These are phyloP conservation scores for Limnephilus auricula DNA, from an alignment of 2,888 invertebrate genomes.

Conservation along the genomic window DNA sequence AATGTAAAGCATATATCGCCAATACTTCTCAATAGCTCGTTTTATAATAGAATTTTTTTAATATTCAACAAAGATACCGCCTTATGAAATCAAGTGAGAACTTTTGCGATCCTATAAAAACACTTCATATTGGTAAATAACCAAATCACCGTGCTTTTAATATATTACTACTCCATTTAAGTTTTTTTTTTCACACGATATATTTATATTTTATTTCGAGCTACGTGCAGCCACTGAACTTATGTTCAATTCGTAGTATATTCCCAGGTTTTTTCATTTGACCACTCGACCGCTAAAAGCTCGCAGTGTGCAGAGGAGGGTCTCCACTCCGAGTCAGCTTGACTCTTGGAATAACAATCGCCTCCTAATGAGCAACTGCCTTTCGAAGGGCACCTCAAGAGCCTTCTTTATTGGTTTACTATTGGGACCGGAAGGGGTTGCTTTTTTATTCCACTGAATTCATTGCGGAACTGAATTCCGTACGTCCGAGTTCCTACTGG, in stretches of 20 bases:
- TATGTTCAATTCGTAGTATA: not conserved
- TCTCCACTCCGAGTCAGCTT: slow-evolving; percentile 20
- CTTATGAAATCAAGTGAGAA: too few relatives aligned
- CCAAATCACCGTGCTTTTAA: too few relatives aligned
- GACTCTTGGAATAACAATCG: slow-evolving; percentile 51
- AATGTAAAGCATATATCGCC: too few relatives aligned
- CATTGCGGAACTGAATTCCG: not conserved
- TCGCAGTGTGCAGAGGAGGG: not conserved
- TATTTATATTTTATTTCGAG: not conserved
- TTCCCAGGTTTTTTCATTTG: slow-evolving; percentile 16
- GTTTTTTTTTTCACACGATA: too few relatives aligned
- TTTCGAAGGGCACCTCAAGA: slow-evolving; percentile 39
- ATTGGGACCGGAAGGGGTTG: slow-evolving; percentile 32
- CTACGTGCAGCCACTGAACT: not conserved
- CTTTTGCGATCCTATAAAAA: too few relatives aligned
- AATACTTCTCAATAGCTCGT: too few relatives aligned
- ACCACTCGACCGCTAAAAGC: slow-evolving; percentile 20
- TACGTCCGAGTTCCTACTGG: not conserved
- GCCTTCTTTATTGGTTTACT: slow-evolving; percentile 40
- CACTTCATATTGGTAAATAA: too few relatives aligned
- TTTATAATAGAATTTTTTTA: too few relatives aligned
- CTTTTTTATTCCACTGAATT: not conserved
- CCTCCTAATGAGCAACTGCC: slow-evolving; percentile 44
- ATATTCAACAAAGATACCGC: too few relatives aligned
- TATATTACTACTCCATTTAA: too few relatives aligned